Base-by-base conservation (phyloP, 1,140 invertebrate genomes). In the Littorina saxatilis region DNA sequence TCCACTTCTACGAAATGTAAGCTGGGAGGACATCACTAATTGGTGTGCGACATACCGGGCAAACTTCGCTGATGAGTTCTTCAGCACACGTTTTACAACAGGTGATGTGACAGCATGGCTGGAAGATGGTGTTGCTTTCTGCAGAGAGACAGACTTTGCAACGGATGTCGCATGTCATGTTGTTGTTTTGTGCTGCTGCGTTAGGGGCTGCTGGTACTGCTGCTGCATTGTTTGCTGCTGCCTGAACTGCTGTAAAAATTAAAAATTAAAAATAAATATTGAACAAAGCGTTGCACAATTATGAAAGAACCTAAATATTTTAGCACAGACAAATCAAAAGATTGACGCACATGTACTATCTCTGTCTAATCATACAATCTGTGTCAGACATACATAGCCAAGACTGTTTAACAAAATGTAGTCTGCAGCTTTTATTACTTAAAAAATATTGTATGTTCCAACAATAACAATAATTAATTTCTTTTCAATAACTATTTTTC, bases 71-170 rank as follows among this genome's bases (percentile, higher is more conserved):
- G 52, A 70, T 15, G 15, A 85, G 79, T 17, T 76, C 58, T 0
- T 79, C 61, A n/a, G 84, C 84, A 75, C 84, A 85, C 9, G 29
- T 37, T 13, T 75, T 52, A 35, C 84, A 82, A 52, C 84, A 85
- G 47, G 81, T 81, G 13, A 85, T 37, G 58, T 85, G 84, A 27
- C 70, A 79, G 70, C 84, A 85, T 0, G 84, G 84, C 43, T 77
- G 66, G 50, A 85, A 83, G 32, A 85, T 63, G 78, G 63, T 72
- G 66, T 83, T 74, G 27, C 63, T 68, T 35, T 79, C 73, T 20
- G 73, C 70, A 20, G 63, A 58, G 50, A 85, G 82, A 80, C 84
- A 85, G 29, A 85, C 84, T 52, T 83, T 83, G 66, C 84, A 85
- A 43, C 73, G 79, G 9, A 43, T 68, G 61, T 80, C 43, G n/a